A percentile compares a stretch with the other conserved stretches of the same genome.
phyloP scores from a whole-genome alignment of 1,140 invertebrate genomes.

The Calliopsis andreniformis region DNA sequence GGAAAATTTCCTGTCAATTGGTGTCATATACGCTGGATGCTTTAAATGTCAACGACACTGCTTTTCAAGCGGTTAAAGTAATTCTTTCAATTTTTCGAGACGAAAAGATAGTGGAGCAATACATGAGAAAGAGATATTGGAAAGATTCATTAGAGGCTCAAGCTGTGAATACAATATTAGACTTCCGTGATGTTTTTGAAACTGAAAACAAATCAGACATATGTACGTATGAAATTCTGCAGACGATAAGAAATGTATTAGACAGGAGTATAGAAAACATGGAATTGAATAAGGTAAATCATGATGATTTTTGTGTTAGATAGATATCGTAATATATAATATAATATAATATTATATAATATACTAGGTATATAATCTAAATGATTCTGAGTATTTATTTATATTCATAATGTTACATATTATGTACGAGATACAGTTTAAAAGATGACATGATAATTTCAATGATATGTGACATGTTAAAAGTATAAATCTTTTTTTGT shows the following conservation, averaged over 20 bases:
- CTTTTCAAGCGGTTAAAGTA: slow-evolving; percentile 24
- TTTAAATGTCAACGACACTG: not conserved
- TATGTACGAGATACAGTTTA: too few species aligned
- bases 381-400: too few species aligned
- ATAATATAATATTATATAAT: too few species aligned
- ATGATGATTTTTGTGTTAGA: not conserved
- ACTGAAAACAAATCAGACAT: slow-evolving; percentile 17
- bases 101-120: not conserved
- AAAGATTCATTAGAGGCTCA: slow-evolving; percentile 40
- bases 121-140: slow-evolving; percentile 37
- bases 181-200: slow-evolving; percentile 40
- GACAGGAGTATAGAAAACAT: not conserved
- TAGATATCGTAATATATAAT: too few species aligned
- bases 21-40: slow-evolving; percentile 31
- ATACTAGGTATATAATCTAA: too few species aligned
- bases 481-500: too few species aligned
- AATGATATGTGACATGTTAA: too few species aligned
- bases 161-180: slow-evolving; percentile 43
- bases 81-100: slow-evolving; percentile 37
- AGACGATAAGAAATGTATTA: not conserved
- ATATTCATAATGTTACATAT: too few species aligned
- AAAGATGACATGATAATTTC: too few species aligned
- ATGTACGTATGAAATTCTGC: slow-evolving; percentile 32
- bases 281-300: slow-evolving; percentile 27
- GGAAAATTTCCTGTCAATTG: slow-evolving; percentile 31